A percentile compares a stretch with the other conserved stretches of the same genome.
Evolutionary conservation across 2,888 invertebrate genomes (phyloP).

Genomic region (Drosophila engyochracea): DNA sequence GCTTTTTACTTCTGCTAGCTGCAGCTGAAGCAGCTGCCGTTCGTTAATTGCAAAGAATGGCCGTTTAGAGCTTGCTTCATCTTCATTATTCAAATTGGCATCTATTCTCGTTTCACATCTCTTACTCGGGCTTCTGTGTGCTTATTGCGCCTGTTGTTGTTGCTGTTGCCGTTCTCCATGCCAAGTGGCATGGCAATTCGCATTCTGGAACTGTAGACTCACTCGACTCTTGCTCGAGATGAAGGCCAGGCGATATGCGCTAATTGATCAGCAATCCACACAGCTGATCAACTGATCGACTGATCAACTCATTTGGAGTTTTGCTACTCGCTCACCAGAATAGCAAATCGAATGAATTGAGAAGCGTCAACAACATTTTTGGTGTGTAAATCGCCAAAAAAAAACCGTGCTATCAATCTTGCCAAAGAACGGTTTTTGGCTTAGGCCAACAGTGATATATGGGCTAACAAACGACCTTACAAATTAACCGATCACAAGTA

Average conservation of each 20-base stretch:
- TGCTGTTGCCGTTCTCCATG: slow-evolving; percentile 14
- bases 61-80: slow-evolving; percentile 55
- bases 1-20: slow-evolving; percentile 36
- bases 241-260: slow-evolving; percentile 57
- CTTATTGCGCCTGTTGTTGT: neutral
- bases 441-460: neutral
- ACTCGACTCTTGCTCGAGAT: slow-evolving; percentile 32
- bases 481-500: neutral
- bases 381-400: neutral
- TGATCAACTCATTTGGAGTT: neutral
- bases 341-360: neutral
- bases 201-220: slow-evolving; percentile 37
- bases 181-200: slow-evolving; percentile 32
- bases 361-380: neutral
- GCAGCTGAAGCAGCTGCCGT: slow-evolving; percentile 68
- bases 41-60: slow-evolving; percentile 71
- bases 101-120: slow-evolving; percentile 32
- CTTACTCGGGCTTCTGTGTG: neutral
- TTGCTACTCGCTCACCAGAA: neutral
- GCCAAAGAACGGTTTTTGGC: neutral
- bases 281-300: slow-evolving; percentile 39
- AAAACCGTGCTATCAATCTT: neutral
- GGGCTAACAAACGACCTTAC: neutral
- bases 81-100: slow-evolving; percentile 66
- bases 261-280: slow-evolving; percentile 54